Conservation (phyloP, 2,797 vertebrate species). For the Coendou prehensilis region DNA sequence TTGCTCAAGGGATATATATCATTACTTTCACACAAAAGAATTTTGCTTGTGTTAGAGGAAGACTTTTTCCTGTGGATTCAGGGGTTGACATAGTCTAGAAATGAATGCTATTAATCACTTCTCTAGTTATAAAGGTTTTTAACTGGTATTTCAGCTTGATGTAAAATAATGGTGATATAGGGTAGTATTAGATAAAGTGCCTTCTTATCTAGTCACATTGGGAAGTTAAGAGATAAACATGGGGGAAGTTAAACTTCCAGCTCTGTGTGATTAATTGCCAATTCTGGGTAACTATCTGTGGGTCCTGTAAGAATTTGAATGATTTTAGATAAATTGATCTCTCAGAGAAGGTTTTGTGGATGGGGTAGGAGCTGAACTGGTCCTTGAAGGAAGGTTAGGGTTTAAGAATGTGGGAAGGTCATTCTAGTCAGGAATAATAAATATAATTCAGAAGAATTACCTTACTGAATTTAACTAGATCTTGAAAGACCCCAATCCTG, state of each 20-base stretch:
- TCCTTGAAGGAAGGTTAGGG: not conserved
- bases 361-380: not conserved
- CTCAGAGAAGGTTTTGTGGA: slow-evolving; percentile 20
- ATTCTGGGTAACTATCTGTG: not conserved
- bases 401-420: not conserved
- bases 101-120: not conserved
- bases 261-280: not conserved
- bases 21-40: not conserved
- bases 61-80: slow-evolving; percentile 1
- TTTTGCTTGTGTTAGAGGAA: slow-evolving; percentile 13
- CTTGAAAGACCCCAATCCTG: not conserved
- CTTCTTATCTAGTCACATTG: not conserved
- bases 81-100: not conserved
- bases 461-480: not conserved
- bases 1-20: not conserved
- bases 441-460: not conserved
- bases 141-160: not conserved
- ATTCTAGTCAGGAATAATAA: not conserved
- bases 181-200: not conserved
- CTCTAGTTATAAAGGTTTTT: slow-evolving; percentile 43
- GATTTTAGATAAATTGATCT: not conserved
- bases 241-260: not conserved
- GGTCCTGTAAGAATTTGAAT: not conserved
- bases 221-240: not conserved
- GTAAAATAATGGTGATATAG: not conserved